Evolutionary conservation across 2,113 vertebrate genomes (phyloP), one percentile per base, ranked within the genome.

Genomic region (Hypanus sabinus): DNA sequence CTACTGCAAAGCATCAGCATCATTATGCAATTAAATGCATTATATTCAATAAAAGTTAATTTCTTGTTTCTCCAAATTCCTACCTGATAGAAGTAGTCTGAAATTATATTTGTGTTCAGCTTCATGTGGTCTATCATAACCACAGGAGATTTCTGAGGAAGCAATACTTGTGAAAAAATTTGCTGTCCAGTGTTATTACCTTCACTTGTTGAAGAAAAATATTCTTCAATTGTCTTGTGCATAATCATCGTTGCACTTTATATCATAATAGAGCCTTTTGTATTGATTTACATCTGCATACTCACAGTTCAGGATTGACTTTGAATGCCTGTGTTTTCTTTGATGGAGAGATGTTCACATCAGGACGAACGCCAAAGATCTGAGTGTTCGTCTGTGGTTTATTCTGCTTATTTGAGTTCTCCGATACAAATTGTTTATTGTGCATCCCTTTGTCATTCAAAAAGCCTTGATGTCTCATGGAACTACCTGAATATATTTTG

Each of bases 281-380:
- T 11, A 60, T 3, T 3, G 55, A 87, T 30, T 65, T 65, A 65
- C 62, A n/a, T 87, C 24, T 20, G 60, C 24, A 16, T 73, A 93
- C 91, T 93, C 20, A 93, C 91, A 93, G 33, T 73, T 73, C 24
- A 73, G 68, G 91, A 55, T 55, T 46, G 91, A 55, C 60, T 33
- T 90, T 38, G 9, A 27, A 38, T 12, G 70, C 20, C 73, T 93
- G 33, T 27, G 68, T 24, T 24, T 6, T 93, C 91, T 75, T 71
- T 46, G 36, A 55, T 55, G 91, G 68, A 73, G 70, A 73, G 38
- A 14, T 46, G 36, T 73, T 36, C 30, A 7, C 36, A 55, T 93
- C 27, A 60, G 57, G 60, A 60, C 14, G 22, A 65, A 36, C 85
- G 65, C 62, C 85, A 65, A 90, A 62, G 57, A 9, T 65, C 14